phyloP scores from a whole-genome alignment of 2,113 vertebrate genomes.

The Bubalus kerabau region DNA sequence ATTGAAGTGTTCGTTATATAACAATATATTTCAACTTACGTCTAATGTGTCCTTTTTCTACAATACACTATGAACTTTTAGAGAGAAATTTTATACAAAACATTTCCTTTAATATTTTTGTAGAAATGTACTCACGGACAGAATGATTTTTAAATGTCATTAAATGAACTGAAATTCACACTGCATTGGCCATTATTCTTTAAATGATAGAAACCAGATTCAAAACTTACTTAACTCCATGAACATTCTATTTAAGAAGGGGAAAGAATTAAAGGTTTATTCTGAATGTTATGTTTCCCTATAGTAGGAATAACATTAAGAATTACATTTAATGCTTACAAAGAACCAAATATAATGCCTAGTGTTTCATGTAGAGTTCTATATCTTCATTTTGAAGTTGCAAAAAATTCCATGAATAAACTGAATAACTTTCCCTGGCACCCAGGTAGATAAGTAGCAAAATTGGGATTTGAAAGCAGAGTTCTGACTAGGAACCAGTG shows the following conservation, averaged over 20 bases:
- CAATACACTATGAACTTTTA: background rate
- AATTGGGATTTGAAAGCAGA: background rate
- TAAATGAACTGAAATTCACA: background rate
- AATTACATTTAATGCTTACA: background rate
- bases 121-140: background rate
- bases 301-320: background rate
- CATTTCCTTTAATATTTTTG: background rate
- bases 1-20: background rate
- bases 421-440: background rate
- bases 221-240: background rate
- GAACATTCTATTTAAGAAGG: background rate
- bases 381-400: background rate
- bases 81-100: background rate
- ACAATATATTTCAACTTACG: background rate
- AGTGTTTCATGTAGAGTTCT: background rate
- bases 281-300: background rate
- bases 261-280: background rate
- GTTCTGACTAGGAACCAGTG: background rate
- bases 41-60: background rate
- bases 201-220: background rate
- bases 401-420: background rate
- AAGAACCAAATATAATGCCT: background rate
- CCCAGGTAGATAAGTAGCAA: background rate
- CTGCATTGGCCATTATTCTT: background rate
- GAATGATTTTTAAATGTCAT: conserved; percentile 2